Evolutionary conservation across 2,797 vertebrate species (phyloP).

Genomic region (Leucoraja ocellata): DNA sequence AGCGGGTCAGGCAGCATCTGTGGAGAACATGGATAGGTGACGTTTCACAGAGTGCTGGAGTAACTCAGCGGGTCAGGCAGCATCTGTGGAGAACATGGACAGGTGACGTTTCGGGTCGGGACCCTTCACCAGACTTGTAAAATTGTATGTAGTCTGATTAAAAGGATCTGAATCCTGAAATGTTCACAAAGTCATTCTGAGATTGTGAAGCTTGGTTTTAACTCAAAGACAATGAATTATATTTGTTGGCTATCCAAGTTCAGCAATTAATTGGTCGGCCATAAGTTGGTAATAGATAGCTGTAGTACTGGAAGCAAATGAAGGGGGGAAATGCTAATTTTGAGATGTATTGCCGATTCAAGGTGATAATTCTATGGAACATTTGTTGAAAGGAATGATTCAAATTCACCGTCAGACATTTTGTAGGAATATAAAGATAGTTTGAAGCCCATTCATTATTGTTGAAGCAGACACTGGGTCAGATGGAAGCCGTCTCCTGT

Average conservation of each 20-base stretch:
- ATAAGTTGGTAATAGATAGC: not conserved
- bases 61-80: too few relatives aligned
- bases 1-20: too few relatives aligned
- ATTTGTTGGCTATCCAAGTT: not conserved
- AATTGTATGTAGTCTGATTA: not conserved
- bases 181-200: not conserved
- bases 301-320: not conserved
- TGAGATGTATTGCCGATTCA: not conserved
- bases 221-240: not conserved
- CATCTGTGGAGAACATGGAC: too few relatives aligned
- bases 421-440: not conserved
- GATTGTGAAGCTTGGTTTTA: not conserved
- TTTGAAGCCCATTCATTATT: constrained; percentile 1
- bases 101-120: too few relatives aligned
- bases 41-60: too few relatives aligned
- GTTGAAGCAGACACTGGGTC: not conserved
- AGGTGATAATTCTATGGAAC: not conserved
- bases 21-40: too few relatives aligned
- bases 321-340: not conserved
- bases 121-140: not conserved
- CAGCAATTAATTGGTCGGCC: not conserved
- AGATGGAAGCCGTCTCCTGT: not conserved
- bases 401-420: not conserved
- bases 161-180: not conserved
- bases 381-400: not conserved